Base-by-base conservation (phyloP, 2,888 invertebrate species). In the Hoplodrina blanda region DNA sequence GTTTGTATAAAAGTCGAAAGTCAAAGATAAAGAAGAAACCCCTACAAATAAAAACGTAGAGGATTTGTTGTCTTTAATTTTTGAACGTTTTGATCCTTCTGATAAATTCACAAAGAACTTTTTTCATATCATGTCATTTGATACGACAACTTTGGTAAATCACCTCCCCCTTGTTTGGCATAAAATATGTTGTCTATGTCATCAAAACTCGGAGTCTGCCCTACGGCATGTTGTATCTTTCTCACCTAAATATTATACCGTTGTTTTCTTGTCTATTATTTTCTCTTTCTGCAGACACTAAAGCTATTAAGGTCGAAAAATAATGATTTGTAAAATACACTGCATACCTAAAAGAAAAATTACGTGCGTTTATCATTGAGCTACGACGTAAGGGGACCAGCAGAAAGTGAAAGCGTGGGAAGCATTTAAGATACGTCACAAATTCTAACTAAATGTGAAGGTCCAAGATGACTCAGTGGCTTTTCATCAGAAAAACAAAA, bases 401-500 rank as follows among this genome's bases (percentile, higher is more conserved):
- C 64, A 62, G 63, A 64, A 57, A 68, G 78, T 65, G 85, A 83
- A 83, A 83, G 78, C 85, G 85, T 83, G 85, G 61, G 83, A 83
- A 82, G 55, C 25, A 55, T 63, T 69, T 62, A 60, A 76, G 61
- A 80, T 61, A 74, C 76, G 60, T 72, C 62, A 76, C 68, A 63
- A 70, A 73, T 81, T 82, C 65, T 72, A 60, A 63, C 80, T 64
- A 78, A 82, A 84, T 78, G 73, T 80, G 78, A 80, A 83, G 77
- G 80, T 74, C 70, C 50, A 62, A 76, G 57, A 76, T 83, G 73
- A 81, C 74, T 87, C 82, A 71, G 33, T 70, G 73, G 69, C 69
- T 76, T 76, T 80, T 82, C 66, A 82, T 71, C 71, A 68, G 61
- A 80, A 80, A 85, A 83, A 85, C 80, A 86, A 85, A 85, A 84